Evolutionary conservation across 2,113 vertebrate genomes (phyloP).

Genomic region (Camelus dromedarius): DNA sequence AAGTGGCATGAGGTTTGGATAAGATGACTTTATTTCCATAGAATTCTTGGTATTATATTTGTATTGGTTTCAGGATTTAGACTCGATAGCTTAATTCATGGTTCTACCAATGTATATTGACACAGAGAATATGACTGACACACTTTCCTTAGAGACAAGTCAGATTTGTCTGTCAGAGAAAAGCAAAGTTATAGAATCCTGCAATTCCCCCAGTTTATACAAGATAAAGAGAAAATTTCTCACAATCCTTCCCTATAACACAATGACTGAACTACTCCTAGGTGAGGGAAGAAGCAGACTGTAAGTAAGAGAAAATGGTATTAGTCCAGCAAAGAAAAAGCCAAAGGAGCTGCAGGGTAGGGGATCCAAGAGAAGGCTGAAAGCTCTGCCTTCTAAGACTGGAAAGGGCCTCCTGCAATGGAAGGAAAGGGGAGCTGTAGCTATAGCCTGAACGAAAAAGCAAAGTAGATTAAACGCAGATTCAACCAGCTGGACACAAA

Average conservation of each 20-base stretch:
- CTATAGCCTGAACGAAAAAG: neutral
- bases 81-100: neutral
- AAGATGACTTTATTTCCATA: neutral
- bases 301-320: neutral
- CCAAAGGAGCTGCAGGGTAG: neutral
- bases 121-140: neutral
- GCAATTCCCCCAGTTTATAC: neutral
- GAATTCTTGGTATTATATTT: neutral
- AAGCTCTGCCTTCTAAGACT: neutral
- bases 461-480: conserved; percentile 7
- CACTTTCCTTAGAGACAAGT: neutral
- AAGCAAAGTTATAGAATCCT: neutral
- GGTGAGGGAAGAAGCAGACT: neutral
- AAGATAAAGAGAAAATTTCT: neutral
- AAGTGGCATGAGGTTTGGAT: neutral
- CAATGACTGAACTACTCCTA: neutral
- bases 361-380: neutral
- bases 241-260: neutral
- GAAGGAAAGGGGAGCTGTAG: neutral
- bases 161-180: neutral
- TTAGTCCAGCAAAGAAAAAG: neutral
- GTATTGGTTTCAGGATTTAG: neutral
- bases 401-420: neutral
- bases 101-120: neutral
- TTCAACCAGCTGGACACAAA: neutral